phyloP scores from a whole-genome alignment of 2,888 invertebrate species.

The Leptarthrus brevirostris region DNA sequence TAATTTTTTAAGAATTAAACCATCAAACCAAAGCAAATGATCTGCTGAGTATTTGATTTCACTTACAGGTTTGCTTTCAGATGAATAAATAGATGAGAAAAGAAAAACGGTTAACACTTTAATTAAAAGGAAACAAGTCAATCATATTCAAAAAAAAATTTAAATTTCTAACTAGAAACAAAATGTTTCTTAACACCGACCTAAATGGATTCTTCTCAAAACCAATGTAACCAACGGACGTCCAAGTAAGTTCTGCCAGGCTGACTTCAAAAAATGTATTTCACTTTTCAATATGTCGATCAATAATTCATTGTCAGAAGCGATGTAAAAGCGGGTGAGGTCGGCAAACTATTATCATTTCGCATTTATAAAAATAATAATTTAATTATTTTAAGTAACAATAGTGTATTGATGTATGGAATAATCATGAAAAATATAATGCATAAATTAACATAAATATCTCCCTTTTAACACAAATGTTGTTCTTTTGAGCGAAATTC shows the following conservation, averaged over 20 bases:
- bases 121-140: constrained; percentile 5
- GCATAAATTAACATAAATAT: neutral
- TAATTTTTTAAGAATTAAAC: too few species aligned
- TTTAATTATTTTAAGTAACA: neutral
- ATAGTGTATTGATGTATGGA: too few species aligned
- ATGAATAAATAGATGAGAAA: neutral
- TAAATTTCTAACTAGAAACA: constrained; percentile 13
- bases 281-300: constrained; percentile 97
- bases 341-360: constrained; percentile 86
- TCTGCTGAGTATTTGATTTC: too few species aligned
- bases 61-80: neutral
- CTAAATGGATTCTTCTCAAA: constrained; percentile 89
- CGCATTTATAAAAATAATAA: constrained; percentile 7
- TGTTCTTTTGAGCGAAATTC: constrained; percentile 8
- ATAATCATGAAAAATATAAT: too few species aligned
- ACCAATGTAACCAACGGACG: constrained; percentile 94
- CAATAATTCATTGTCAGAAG: constrained; percentile 97
- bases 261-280: constrained; percentile 97
- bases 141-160: neutral
- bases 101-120: neutral
- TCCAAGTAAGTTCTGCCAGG: constrained; percentile 98
- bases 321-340: constrained; percentile 97
- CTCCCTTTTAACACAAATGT: constrained; percentile 12
- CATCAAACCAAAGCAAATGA: too few species aligned
- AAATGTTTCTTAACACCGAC: constrained; percentile 68